Evolutionary conservation across 23 tunicate genomes (phyloP).

Genomic region (Ascidia mentula): DNA sequence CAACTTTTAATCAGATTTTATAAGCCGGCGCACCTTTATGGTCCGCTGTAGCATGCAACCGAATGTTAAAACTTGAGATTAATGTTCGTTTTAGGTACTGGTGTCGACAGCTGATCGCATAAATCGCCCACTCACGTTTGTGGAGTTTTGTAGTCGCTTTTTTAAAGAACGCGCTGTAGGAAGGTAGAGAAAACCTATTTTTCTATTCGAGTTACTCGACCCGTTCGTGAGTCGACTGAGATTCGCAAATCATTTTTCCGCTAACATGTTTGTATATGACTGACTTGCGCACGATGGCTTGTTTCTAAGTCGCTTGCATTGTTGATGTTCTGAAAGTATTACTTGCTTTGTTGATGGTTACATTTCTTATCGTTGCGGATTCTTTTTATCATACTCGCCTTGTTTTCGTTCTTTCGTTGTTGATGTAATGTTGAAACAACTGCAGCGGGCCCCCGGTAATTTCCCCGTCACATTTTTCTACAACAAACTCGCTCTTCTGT

Average conservation of each 20-base stretch:
- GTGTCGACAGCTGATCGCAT: not conserved
- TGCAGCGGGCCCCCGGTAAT: no score
- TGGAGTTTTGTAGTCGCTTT: not conserved
- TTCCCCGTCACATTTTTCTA: no score
- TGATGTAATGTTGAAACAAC: no score
- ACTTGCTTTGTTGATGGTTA: conserved; percentile 2
- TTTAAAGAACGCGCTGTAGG: not conserved
- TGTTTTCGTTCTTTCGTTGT: not conserved
- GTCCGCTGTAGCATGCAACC: not conserved
- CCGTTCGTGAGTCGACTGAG: not conserved
- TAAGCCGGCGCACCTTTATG: not conserved
- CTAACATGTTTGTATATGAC: no score
- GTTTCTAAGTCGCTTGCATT: not conserved
- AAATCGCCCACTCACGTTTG: not conserved
- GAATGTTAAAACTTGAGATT: not conserved
- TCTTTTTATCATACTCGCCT: not conserved
- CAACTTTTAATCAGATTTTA: conserved; percentile 6
- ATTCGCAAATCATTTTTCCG: no score
- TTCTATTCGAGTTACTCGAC: not conserved
- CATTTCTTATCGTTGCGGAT: conserved; percentile 7
- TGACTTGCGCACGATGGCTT: not conserved
- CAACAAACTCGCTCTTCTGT: not conserved
- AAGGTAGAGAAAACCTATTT: not conserved
- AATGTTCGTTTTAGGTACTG: not conserved
- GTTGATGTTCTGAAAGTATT: not conserved